Evolutionary conservation across 2,888 invertebrate genomes (phyloP), one percentile per base, ranked within the genome.

Genomic region (Ophion ellenae): DNA sequence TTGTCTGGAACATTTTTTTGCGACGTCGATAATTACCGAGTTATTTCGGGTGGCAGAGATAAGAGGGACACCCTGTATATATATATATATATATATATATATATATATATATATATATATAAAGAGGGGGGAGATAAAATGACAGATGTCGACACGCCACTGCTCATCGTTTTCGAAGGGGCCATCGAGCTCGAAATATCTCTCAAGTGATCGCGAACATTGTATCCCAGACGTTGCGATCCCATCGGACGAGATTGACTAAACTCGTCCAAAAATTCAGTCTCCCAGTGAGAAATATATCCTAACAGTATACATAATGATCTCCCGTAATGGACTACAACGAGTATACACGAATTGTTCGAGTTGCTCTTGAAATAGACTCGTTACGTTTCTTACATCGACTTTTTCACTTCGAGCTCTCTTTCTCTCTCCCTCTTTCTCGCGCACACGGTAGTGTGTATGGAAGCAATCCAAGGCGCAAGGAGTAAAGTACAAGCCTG

Each of bases 301-400:
- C 77, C 59, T 53, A 76, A 73, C 11, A 20, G 61, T 59, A 71
- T 6, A 6, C 9, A 6, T 7, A 40, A 40, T 40, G 7, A 40
- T 53, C 3, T 17, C 53, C 17, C 11, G 5, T 53, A 53, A 53
- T 17, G 17, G 17, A 17, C 17, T 53, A 17, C 5, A 53, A 53
- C 53, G 17, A 17, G 17, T 14, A 14, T 2, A 74, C 57, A 47
- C 74, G 78, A 59, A 75, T 71, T 81, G 75, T 86, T 77, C 59
- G 74, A 81, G 80, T 81, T 74, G 73, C 69, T 83, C 86, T 86
- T 81, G 78, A 83, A 84, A 86, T 86, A 86, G 86, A 83, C 47
- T 63, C 84, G 69, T 77, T 47, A 36, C 11, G 14, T 66, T 64
- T 7, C 45, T 79, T 74, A 64, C 74, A 32, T 66, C 24, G 47